Conservation (phyloP, 1,140 invertebrate genomes). For the Lucilia sericata region DNA sequence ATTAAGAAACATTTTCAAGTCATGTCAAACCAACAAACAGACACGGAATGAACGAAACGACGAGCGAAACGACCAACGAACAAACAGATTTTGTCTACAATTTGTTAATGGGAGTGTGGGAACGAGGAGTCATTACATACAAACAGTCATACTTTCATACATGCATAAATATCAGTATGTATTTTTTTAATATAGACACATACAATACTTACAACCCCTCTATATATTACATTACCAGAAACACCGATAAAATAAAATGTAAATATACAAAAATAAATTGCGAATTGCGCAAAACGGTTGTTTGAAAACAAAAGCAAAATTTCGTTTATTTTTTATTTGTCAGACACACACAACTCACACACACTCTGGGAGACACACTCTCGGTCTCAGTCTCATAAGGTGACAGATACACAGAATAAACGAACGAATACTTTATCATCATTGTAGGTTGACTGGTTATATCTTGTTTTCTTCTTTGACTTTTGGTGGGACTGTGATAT, state of each 20-base stretch:
- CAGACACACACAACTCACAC: background rate
- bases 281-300: constrained; percentile 20
- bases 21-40: background rate
- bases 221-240: background rate
- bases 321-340: background rate
- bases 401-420: constrained; percentile 1
- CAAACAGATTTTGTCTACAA: background rate
- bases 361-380: background rate
- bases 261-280: constrained; percentile 14
- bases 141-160: background rate
- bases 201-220: constrained; percentile 15
- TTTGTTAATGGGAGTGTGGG: background rate
- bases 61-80: background rate
- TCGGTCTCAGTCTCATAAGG: background rate
- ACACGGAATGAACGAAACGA: background rate
- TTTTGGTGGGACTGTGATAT: constrained; percentile 18
- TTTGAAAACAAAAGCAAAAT: constrained; percentile 23
- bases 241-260: background rate
- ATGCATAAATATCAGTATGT: background rate
- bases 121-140: background rate
- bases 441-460: background rate
- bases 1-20: constrained; percentile 2
- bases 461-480: background rate
- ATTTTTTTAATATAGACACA: background rate
- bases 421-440: background rate